Base-by-base conservation (phyloP, 2,888 invertebrate species). In the Nomada fabriciana region DNA sequence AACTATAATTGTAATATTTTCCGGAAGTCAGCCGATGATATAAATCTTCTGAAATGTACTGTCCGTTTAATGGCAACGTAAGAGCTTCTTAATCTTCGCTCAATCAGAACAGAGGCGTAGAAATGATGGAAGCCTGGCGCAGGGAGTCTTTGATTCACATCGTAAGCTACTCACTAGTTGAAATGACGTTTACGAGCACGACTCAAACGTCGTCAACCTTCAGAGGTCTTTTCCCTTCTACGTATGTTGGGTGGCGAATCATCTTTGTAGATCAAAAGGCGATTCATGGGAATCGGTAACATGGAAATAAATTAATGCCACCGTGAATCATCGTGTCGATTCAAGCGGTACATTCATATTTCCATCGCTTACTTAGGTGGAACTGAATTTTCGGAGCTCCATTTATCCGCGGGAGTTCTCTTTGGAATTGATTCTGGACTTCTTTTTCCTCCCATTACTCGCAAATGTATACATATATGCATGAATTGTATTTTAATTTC, bases 281-380 rank as follows among this genome's bases (percentile, higher is more conserved):
- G 72, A 85, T 93, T 93, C 93, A 90, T 67, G 87, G 92, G 93
- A 93, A 92, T 92, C 89, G 89, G 89, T 89, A 89, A 87, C 89
- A 89, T 91, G 87, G 90, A 93, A 93, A 93, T 92, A 92, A 92
- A 93, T 93, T 93, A 92, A 93, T 90, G 92, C 89, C 89, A 89
- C 88, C 90, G 89, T 93, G 92, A 93, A 93, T 93, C 93, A 92
- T 87, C 90, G 85, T 91, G 91, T 91, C 92, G 92, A 93, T 92
- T 90, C 89, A 86, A 60, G 36, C 52, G 1, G 71, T 36, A 36
- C 7, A 50, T 20, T 20, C n/a, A 55, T 71, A 69, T 73, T 84
- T 63, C 29, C 57, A 36, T 23, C 4, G 52, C 13, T 61, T 85
- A 74, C 82, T 88, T 91, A 87, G 85, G 69, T 76, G 80, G 64